These are phyloP conservation scores for Rhinoderma darwinii DNA, from an alignment of 2,113 vertebrate species.

Conservation along the genomic window DNA sequence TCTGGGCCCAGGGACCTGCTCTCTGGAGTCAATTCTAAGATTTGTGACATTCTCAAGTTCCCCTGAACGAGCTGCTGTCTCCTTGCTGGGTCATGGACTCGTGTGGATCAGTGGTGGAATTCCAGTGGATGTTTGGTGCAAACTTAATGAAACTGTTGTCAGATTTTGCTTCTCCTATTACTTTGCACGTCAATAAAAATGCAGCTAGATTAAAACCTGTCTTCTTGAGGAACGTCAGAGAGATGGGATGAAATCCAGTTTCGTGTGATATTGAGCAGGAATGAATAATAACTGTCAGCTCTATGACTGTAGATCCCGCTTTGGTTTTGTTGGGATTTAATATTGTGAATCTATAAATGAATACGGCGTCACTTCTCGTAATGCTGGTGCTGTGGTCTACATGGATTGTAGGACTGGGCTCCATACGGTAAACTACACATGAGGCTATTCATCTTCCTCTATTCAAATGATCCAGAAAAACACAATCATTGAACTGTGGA, in stretches of 20 bases:
- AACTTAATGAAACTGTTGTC: conserved; percentile 29
- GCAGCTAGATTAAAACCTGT: conserved; percentile 39
- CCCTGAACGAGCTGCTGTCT: not conserved
- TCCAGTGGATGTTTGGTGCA: not conserved
- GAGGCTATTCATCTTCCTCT: not conserved
- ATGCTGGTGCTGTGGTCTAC: too few relatives aligned
- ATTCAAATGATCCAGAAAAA: not conserved
- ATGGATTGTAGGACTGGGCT: not conserved
- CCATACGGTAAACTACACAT: not conserved
- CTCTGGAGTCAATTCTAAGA: not conserved
- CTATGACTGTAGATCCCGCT: not conserved
- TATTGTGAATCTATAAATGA: not conserved
- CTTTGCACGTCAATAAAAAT: conserved; percentile 46
- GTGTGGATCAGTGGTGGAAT: not conserved
- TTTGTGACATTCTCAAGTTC: not conserved
- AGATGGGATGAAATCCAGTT: not conserved
- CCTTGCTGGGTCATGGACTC: not conserved
- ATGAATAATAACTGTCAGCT: conserved; percentile 9
- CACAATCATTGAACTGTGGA: not conserved
- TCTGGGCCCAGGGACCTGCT: not conserved
- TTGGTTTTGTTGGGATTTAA: not conserved
- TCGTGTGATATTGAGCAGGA: not conserved
- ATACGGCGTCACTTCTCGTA: too few relatives aligned
- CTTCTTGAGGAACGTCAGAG: conserved; percentile 21
- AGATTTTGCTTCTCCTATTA: conserved; percentile 28